phyloP scores from a whole-genome alignment of 2,113 vertebrate genomes.

The Stigmatopora nigra region DNA sequence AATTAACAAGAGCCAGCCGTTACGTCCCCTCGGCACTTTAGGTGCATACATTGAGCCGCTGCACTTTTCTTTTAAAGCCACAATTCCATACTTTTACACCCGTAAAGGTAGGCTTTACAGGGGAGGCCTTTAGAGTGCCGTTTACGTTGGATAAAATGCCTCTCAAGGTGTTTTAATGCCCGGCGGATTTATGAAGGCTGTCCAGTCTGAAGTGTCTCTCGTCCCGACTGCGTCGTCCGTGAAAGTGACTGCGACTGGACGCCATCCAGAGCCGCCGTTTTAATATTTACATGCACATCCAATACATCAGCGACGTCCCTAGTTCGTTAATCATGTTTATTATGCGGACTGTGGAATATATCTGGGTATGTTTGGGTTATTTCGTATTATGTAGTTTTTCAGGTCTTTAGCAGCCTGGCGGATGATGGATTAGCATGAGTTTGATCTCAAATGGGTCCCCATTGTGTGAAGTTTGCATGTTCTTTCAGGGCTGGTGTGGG shows the following conservation, averaged over 20 bases:
- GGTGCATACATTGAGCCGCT: conserved; percentile 28
- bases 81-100: conserved; percentile 38
- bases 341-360: background rate
- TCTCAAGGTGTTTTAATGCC: conserved; percentile 56
- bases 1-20: conserved; percentile 63
- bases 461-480: too few relatives aligned
- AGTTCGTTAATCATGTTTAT: conserved; percentile 7
- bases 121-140: conserved; percentile 46
- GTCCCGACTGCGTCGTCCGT: conserved; percentile 30
- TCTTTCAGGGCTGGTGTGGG: too few relatives aligned
- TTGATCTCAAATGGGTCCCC: too few relatives aligned
- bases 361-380: background rate
- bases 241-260: conserved; percentile 33
- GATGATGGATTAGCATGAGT: too few relatives aligned
- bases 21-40: conserved; percentile 38
- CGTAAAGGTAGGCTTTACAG: conserved; percentile 37
- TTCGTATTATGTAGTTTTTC: background rate
- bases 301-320: conserved; percentile 6
- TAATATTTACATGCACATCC: conserved; percentile 5
- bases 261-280: conserved; percentile 21
- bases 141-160: conserved; percentile 58
- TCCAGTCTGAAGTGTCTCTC: conserved; percentile 24
- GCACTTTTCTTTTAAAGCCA: conserved; percentile 40
- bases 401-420: too few relatives aligned
- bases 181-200: conserved; percentile 54